These are phyloP conservation scores for Falco columbarius DNA, from an alignment of 2,797 vertebrate species.

Conservation along the genomic window DNA sequence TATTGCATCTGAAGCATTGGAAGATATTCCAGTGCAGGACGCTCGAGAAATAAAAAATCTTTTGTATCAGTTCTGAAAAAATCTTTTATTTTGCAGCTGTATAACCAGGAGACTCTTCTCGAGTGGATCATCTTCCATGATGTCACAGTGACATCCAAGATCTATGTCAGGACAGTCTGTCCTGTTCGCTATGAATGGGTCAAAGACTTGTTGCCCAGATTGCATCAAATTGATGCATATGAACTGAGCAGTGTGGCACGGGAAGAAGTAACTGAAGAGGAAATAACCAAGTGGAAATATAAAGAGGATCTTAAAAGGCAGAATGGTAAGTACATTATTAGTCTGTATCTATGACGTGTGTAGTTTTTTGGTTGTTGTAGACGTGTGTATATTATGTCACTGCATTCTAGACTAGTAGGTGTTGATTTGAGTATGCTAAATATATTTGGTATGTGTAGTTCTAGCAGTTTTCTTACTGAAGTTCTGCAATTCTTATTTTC, in stretches of 20 bases:
- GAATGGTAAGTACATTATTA: constrained; percentile 75
- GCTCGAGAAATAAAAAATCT: background rate
- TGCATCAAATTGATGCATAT: constrained; percentile 92
- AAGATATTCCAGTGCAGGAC: background rate
- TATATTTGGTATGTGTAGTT: background rate
- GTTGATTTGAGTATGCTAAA: background rate
- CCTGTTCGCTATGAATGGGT: constrained; percentile 96
- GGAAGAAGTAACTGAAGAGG: constrained; percentile 91
- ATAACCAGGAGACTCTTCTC: constrained; percentile 87
- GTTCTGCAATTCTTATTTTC: background rate
- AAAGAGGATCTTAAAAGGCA: constrained; percentile 86
- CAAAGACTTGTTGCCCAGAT: constrained; percentile 90
- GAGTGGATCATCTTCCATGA: constrained; percentile 98
- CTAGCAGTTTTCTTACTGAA: background rate
- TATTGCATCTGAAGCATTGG: background rate
- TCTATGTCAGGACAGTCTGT: constrained; percentile 92
- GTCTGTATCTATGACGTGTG: rapidly evolving
- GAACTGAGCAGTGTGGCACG: constrained; percentile 93
- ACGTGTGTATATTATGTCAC: rapidly evolving
- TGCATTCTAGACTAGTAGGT: background rate
- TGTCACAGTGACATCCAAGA: constrained; percentile 91
- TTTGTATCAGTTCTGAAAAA: background rate
- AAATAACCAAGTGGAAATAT: constrained; percentile 85
- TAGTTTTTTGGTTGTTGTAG: background rate
- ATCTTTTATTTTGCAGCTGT: constrained; percentile 77